Base-by-base conservation (phyloP, 2,113 vertebrate genomes). In the Tenrec ecaudatus region DNA sequence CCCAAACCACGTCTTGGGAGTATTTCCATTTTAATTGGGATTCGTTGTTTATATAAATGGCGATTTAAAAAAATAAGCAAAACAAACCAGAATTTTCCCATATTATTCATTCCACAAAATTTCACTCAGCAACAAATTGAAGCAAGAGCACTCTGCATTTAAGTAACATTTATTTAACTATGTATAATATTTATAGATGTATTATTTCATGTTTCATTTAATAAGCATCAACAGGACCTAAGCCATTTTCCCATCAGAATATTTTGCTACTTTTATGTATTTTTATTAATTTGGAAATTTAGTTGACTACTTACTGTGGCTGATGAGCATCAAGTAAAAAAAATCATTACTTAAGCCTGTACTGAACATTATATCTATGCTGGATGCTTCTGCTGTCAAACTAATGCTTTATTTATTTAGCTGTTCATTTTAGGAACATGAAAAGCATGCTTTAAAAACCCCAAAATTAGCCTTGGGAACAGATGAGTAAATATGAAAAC, bases 401-500 rank as follows among this genome's bases (percentile, higher is more conserved):
- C 85, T 89, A 92, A 94, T 84, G 94, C 93, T 96, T 96, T 97
- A 97, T 97, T 97, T 97, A 96, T 96, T 96, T 97, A 97, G 97
- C 96, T 97, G 96, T 94, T 96, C 95, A 29, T 95, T 95, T 94
- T 94, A 94, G 84, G 89, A 78, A 95, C 95, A 97, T 94, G 95
- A 97, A 97, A 96, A 97, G 96, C 94, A 76, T 91, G 91, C 93
- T 95, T 94, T 20, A 94, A 95, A 96, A 94, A 29, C 20, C 64
- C 93, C 87, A 15, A 95, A 97, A 97, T 97, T 96, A 97, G 95
- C 94, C 93, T 86, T 97, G 96, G 96, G 96, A 97, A 96, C 96
- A 97, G 95, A 97, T 95, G 97, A 97, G 96, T 96, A 97, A 97
- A 97, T 97, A 96, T 96, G 96, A 97, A 97, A 97, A 97, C 97